A percentile compares a stretch with the other conserved stretches of the same genome.
These are phyloP conservation scores for Zaprionus capensis DNA, from an alignment of 1,140 invertebrate genomes.

Conservation along the genomic window DNA sequence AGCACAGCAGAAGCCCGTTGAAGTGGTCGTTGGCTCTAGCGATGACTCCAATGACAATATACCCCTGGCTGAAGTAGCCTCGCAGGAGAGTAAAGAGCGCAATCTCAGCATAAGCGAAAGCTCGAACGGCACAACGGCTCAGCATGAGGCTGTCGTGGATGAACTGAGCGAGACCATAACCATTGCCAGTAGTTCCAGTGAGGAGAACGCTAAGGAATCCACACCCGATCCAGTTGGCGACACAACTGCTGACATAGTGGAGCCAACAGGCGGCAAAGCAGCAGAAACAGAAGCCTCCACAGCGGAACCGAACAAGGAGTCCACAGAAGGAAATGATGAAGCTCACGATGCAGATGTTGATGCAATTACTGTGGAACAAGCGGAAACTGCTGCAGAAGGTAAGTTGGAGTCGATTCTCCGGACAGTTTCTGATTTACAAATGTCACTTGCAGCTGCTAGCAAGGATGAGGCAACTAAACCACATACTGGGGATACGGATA, in stretches of 20 bases:
- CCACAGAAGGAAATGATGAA: not conserved
- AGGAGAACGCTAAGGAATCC: slow-evolving; percentile 50
- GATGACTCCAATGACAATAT: slow-evolving; percentile 78
- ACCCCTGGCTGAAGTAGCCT: slow-evolving; percentile 67
- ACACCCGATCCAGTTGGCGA: not conserved
- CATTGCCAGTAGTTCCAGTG: slow-evolving; percentile 65
- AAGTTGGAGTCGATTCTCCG: not conserved
- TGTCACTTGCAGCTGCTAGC: not conserved
- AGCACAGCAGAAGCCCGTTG: slow-evolving; percentile 40
- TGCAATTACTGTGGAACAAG: not conserved
- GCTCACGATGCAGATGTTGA: not conserved
- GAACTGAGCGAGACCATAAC: slow-evolving; percentile 63
- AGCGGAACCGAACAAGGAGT: not conserved
- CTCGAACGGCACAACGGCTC: slow-evolving; percentile 10
- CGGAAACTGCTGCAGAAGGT: slow-evolving; percentile 17
- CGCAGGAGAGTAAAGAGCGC: slow-evolving; percentile 59
- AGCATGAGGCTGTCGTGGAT: slow-evolving; percentile 52
- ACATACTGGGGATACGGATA: slow-evolving; percentile 7
- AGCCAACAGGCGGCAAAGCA: not conserved
- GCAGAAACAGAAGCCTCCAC: not conserved
- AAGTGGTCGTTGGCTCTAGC: slow-evolving; percentile 70
- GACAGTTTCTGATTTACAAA: not conserved
- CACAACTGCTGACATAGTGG: not conserved
- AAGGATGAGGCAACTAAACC: slow-evolving; percentile 37
- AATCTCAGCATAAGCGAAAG: slow-evolving; percentile 33